Percentiles rank a stretch among this genome's conserved stretches.
Conservation (phyloP, 2,888 invertebrate species). For the Eristalinus aeneus region DNA sequence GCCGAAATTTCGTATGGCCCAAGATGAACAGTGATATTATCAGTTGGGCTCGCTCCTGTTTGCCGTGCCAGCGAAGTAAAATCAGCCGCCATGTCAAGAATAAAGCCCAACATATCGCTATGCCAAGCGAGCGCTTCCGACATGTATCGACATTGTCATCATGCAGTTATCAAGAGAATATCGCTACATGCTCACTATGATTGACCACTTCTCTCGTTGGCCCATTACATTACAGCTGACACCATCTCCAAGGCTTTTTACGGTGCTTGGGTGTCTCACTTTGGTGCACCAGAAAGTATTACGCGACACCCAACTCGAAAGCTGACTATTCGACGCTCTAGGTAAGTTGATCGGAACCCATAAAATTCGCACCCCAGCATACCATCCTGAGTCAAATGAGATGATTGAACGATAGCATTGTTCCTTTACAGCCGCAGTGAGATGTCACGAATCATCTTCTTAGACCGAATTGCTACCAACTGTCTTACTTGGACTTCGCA, state of each 20-base stretch:
- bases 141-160: conserved; percentile 31
- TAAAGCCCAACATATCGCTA: conserved; percentile 24
- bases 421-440: conserved; percentile 9
- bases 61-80: conserved; percentile 27
- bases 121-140: conserved; percentile 28
- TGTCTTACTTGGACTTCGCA: conserved; percentile 76
- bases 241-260: conserved; percentile 51
- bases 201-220: conserved; percentile 32
- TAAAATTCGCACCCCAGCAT: conserved; percentile 10
- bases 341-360: conserved; percentile 60
- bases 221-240: conserved; percentile 50
- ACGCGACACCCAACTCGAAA: conserved; percentile 76
- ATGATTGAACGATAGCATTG: conserved; percentile 26
- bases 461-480: conserved; percentile 75
- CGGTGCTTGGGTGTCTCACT: conserved; percentile 78
- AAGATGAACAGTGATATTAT: conserved; percentile 1
- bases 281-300: conserved; percentile 76
- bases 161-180: conserved; percentile 8
- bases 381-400: conserved; percentile 15
- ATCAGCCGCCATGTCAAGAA: conserved; percentile 16
- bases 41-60: conserved; percentile 3
- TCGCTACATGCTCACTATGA: conserved; percentile 30
- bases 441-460: conserved; percentile 10
- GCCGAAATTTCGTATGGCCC: conserved; percentile 1
- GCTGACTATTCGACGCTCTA: conserved; percentile 73